Percentiles rank a stretch among this genome's conserved stretches.
Conservation (phyloP, 2,888 invertebrate genomes). For the Eupithecia subumbrata region DNA sequence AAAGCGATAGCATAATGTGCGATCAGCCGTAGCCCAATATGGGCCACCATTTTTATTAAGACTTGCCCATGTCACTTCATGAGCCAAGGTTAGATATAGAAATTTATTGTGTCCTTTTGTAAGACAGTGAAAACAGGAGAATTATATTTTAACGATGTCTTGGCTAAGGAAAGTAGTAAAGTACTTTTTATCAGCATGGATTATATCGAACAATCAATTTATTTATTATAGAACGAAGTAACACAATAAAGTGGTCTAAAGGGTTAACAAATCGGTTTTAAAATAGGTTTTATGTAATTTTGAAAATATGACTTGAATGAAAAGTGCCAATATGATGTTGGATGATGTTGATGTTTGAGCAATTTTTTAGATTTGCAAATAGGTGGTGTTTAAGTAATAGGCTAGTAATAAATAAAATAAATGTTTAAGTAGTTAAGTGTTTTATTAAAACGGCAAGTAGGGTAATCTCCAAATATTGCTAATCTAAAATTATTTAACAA, state of each 20-base stretch:
- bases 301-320: conserved; percentile 8
- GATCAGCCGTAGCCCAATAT: no score
- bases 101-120: no score
- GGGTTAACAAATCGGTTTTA: not conserved
- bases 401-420: conserved; percentile 19
- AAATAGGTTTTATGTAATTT: not conserved
- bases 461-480: conserved; percentile 15
- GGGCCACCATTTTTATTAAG: no score
- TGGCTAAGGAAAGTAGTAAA: no score
- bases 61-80: no score
- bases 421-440: conserved; percentile 25
- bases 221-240: no score
- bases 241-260: no score
- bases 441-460: conserved; percentile 30
- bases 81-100: no score
- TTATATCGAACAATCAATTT: not conserved
- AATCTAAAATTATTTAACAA: conserved; percentile 35
- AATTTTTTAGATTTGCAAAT: conserved; percentile 29
- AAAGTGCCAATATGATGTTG: not conserved
- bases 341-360: not conserved
- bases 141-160: no score
- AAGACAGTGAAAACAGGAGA: no score
- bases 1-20: no score
- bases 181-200: not conserved
- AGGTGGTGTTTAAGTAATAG: conserved; percentile 6